Evolutionary conservation across 2,888 invertebrate genomes (phyloP).

Genomic region (Drosophila anceps): DNA sequence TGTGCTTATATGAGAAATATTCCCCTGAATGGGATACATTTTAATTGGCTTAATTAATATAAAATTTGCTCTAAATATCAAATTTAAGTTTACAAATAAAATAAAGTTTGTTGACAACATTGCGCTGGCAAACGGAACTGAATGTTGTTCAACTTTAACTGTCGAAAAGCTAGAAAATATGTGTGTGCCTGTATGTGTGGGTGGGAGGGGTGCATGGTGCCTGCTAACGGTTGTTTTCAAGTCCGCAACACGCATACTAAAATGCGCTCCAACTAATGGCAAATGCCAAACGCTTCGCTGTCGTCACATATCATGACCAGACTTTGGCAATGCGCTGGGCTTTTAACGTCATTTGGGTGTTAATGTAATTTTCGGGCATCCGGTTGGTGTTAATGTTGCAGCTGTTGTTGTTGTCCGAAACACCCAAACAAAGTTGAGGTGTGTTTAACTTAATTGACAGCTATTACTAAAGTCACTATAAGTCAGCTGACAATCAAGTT

Average conservation of each 20-base stretch:
- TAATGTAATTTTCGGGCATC: constrained; percentile 59
- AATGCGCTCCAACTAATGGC: constrained; percentile 29
- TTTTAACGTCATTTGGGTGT: constrained; percentile 47
- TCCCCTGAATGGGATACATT: neutral
- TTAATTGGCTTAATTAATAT: constrained; percentile 17
- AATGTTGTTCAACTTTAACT: constrained; percentile 17
- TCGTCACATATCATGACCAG: constrained; percentile 63
- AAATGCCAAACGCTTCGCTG: constrained; percentile 43
- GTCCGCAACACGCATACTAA: constrained; percentile 48
- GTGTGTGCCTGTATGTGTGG: constrained; percentile 1
- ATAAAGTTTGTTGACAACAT: neutral
- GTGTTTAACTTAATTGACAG: neutral
- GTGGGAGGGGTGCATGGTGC: constrained; percentile 6
- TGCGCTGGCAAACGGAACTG: constrained; percentile 12
- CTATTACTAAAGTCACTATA: neutral
- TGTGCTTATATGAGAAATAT: neutral
- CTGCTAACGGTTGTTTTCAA: constrained; percentile 22
- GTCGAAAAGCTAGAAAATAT: constrained; percentile 20
- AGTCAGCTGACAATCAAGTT: neutral
- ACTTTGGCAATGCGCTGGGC: constrained; percentile 48
- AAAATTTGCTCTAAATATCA: neutral
- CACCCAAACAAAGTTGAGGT: constrained; percentile 1
- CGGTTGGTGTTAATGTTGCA: constrained; percentile 37
- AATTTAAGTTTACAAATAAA: neutral
- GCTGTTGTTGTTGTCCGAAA: constrained; percentile 1